Evolutionary conservation across 2,797 vertebrate genomes (phyloP).

Genomic region (Enteromius thamalakanensis): DNA sequence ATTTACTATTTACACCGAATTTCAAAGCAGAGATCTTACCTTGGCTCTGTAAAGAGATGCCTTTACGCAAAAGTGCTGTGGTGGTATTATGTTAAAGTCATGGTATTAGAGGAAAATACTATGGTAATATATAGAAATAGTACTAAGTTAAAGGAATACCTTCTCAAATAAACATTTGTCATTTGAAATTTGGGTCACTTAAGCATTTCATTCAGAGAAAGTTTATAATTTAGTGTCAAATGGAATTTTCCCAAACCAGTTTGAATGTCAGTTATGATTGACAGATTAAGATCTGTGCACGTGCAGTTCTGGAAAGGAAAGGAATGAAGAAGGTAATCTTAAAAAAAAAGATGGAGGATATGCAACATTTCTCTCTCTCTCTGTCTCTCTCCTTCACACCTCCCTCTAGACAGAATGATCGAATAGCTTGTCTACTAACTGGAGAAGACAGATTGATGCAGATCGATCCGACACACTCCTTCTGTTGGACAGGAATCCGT

Average conservation of each 20-base stretch:
- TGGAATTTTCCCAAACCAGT: neutral
- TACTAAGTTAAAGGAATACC: too few species aligned
- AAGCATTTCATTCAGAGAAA: neutral
- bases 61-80: neutral
- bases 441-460: slow-evolving; percentile 45
- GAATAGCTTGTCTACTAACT: slow-evolving; percentile 44
- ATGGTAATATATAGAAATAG: neutral
- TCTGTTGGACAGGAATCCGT: slow-evolving; percentile 39
- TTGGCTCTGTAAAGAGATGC: neutral
- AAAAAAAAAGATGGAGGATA: slow-evolving; percentile 28
- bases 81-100: neutral
- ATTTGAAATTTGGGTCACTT: neutral
- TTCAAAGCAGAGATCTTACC: neutral
- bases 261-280: slow-evolving; percentile 11
- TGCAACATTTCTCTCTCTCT: neutral
- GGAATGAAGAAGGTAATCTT: slow-evolving; percentile 5
- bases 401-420: slow-evolving; percentile 32
- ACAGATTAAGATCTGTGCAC: neutral
- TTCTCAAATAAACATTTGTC: neutral
- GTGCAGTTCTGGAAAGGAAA: neutral
- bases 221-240: neutral
- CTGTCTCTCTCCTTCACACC: neutral
- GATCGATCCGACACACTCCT: slow-evolving; percentile 41
- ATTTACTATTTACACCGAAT: neutral
- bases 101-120: neutral